Evolutionary conservation across 2,888 invertebrate species (phyloP).

Genomic region (Scotopteryx bipunctaria): DNA sequence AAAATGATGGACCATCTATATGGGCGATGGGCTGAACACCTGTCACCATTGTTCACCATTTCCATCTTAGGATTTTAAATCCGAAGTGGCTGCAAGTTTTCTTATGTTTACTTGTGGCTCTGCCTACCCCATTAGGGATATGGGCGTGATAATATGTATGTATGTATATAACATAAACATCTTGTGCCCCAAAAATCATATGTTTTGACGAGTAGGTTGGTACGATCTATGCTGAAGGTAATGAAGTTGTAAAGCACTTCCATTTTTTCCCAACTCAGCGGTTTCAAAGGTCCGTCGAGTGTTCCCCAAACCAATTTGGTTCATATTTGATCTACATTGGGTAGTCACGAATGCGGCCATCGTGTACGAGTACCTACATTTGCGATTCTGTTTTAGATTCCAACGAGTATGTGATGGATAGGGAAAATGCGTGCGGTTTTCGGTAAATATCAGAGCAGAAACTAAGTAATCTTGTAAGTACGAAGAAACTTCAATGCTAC

Average conservation of each 20-base stretch:
- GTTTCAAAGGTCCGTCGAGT: conserved; percentile 38
- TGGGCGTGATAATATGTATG: too few species aligned
- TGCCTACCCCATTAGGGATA: too few species aligned
- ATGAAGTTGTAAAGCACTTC: not conserved
- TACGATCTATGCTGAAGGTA: too few species aligned
- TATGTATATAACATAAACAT: too few species aligned
- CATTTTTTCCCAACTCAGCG: conserved; percentile 5
- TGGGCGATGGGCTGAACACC: too few species aligned
- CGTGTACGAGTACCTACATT: conserved; percentile 51
- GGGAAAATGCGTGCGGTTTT: conserved; percentile 43
- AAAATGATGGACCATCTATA: too few species aligned
- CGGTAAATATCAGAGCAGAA: conserved; percentile 33
- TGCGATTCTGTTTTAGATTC: conserved; percentile 59
- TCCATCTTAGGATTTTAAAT: too few species aligned
- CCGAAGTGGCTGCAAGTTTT: too few species aligned
- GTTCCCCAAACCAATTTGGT: conserved; percentile 51
- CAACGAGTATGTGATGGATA: conserved; percentile 39
- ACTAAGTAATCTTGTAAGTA: conserved; percentile 1
- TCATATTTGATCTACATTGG: conserved; percentile 62
- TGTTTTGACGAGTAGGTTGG: too few species aligned
- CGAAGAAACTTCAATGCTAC: not conserved
- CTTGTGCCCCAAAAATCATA: too few species aligned
- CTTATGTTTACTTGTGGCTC: too few species aligned
- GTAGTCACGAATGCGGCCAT: conserved; percentile 53
- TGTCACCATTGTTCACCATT: too few species aligned